phyloP scores from a whole-genome alignment of 2,113 vertebrate genomes.

The Tetraodon nigroviridis region DNA sequence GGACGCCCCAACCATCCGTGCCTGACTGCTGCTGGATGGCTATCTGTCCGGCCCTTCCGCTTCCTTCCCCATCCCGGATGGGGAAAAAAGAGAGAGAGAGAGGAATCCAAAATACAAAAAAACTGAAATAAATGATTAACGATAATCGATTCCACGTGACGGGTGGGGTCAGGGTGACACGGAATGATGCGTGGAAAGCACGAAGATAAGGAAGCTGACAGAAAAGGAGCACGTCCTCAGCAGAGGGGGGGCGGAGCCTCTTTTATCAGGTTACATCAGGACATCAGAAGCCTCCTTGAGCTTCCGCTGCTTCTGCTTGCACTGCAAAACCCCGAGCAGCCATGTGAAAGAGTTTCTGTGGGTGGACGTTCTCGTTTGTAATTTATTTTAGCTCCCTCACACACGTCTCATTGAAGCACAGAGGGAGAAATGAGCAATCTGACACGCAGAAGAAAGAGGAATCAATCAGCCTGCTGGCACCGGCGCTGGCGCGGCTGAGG shows the following conservation, averaged over 20 bases:
- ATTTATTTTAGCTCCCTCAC: neutral
- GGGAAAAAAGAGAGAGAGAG: neutral
- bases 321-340: conserved; percentile 22
- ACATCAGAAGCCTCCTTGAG: conserved; percentile 10
- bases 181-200: neutral
- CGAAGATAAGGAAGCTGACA: neutral
- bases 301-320: conserved; percentile 47
- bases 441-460: neutral
- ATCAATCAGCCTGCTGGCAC: neutral
- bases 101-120: conserved; percentile 1
- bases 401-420: neutral
- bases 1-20: neutral
- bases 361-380: conserved; percentile 1
- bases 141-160: no score
- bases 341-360: conserved; percentile 17
- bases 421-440: neutral
- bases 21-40: conserved; percentile 4
- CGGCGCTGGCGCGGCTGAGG: neutral
- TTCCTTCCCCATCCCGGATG: conserved; percentile 35
- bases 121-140: neutral
- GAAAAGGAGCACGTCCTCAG: neutral
- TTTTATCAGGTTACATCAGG: conserved; percentile 13
- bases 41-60: conserved; percentile 26
- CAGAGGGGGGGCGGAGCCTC: neutral
- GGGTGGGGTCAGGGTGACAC: no score